These are phyloP conservation scores for Carlito syrichta DNA, from an alignment of 2,113 vertebrate species.

Conservation along the genomic window DNA sequence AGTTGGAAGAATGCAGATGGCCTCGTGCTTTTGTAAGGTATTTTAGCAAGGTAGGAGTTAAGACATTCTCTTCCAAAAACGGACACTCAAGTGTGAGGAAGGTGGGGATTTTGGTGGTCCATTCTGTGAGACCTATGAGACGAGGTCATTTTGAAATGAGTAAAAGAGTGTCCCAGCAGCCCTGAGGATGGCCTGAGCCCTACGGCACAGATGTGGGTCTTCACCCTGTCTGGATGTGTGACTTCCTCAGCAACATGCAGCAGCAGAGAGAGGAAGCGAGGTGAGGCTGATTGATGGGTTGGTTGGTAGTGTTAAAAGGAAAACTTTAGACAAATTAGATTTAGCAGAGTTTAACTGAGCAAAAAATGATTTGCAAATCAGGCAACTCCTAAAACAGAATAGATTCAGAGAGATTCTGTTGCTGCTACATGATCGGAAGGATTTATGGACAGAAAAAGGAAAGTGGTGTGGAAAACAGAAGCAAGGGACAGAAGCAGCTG, in stretches of 20 bases:
- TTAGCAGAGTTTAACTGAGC: background rate
- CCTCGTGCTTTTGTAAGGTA: accelerated
- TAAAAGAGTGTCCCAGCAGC: accelerated
- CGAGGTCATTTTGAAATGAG: background rate
- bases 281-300: accelerated
- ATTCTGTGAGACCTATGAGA: background rate
- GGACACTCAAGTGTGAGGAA: background rate
- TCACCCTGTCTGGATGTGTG: accelerated
- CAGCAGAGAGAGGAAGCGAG: background rate
- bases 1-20: background rate
- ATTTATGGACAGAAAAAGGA: background rate
- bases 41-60: background rate
- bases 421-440: background rate
- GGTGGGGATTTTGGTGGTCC: no score
- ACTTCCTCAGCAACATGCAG: background rate
- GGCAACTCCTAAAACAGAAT: background rate
- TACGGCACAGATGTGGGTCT: accelerated
- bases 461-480: background rate
- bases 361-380: background rate
- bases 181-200: accelerated
- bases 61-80: background rate
- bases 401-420: background rate
- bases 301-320: background rate
- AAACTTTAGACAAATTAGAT: background rate
- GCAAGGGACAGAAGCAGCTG: background rate